phyloP scores from a whole-genome alignment of 2,888 invertebrate species.

The Leistus spinibarbis region DNA sequence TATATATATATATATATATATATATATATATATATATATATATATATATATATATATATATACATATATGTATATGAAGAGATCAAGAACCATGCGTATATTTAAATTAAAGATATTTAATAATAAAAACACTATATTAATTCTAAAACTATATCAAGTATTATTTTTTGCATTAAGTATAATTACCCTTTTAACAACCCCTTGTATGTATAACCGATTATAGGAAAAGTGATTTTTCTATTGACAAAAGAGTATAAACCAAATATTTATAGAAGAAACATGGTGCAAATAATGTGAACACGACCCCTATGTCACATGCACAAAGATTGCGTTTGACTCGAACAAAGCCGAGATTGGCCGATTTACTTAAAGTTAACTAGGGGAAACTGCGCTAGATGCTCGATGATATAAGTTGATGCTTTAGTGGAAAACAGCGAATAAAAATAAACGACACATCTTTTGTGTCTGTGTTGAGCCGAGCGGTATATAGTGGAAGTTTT shows the following conservation, averaged over 20 bases:
- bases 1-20: no score
- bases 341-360: neutral
- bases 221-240: neutral
- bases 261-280: slow-evolving; percentile 31
- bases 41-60: no score
- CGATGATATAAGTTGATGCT: neutral
- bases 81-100: no score
- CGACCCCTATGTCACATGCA: neutral
- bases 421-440: slow-evolving; percentile 13
- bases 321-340: neutral
- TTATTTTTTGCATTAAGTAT: neutral
- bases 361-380: neutral
- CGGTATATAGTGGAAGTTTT: neutral
- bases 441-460: slow-evolving; percentile 22
- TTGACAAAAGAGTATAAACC: neutral
- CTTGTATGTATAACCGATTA: slow-evolving; percentile 2
- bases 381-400: neutral
- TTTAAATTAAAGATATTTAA: no score
- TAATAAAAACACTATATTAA: no score
- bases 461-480: neutral
- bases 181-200: neutral
- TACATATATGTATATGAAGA: no score
- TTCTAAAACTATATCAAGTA: no score
- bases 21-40: no score
- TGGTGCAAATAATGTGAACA: neutral